Conservation (phyloP, 2,888 invertebrate genomes). For the Drosophila maculinotata region DNA sequence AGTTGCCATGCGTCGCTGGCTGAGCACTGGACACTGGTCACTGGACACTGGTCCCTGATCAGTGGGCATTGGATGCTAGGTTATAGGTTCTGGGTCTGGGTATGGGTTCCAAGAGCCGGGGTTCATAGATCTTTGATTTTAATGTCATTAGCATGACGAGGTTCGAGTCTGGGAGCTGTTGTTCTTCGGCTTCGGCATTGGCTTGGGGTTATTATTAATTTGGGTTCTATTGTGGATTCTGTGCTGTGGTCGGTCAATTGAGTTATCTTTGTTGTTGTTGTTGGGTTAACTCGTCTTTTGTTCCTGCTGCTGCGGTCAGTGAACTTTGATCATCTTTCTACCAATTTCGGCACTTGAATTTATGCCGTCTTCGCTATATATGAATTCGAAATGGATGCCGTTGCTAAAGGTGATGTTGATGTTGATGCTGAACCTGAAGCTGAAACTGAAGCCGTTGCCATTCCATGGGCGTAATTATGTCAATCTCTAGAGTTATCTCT, state of each 20-base stretch:
- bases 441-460: slow-evolving; percentile 10
- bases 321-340: slow-evolving; percentile 50
- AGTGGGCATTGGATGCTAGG: not conserved
- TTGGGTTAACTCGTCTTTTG: slow-evolving; percentile 33
- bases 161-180: slow-evolving; percentile 19
- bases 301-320: slow-evolving; percentile 53
- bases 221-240: not conserved
- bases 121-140: slow-evolving; percentile 56
- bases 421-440: no score
- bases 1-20: slow-evolving; percentile 68
- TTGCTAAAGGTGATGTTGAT: no score
- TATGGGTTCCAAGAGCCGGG: not conserved
- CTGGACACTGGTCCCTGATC: slow-evolving; percentile 11
- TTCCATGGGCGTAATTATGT: slow-evolving; percentile 70
- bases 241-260: slow-evolving; percentile 18
- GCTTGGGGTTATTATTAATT: not conserved
- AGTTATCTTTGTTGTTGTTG: slow-evolving; percentile 16
- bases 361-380: slow-evolving; percentile 57
- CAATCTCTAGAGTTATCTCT: slow-evolving; percentile 45
- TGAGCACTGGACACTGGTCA: slow-evolving; percentile 23
- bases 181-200: slow-evolving; percentile 2
- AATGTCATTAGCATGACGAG: slow-evolving; percentile 69
- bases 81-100: not conserved
- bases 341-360: slow-evolving; percentile 67
- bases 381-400: slow-evolving; percentile 49